phyloP scores from a whole-genome alignment of 2,797 vertebrate species.

The Uromys caudimaculatus region DNA sequence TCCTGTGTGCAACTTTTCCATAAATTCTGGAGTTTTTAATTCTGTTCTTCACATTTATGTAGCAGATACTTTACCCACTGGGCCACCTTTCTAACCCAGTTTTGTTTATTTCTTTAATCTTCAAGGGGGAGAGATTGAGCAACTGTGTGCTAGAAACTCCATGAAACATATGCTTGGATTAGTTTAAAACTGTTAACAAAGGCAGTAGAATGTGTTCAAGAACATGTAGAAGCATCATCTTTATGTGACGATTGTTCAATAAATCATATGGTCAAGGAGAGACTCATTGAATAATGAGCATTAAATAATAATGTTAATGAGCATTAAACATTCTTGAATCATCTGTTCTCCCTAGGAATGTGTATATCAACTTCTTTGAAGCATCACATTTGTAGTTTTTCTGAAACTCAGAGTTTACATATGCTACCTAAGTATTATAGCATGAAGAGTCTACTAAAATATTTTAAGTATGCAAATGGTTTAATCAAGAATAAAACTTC shows the following conservation, averaged over 20 bases:
- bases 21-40: background rate
- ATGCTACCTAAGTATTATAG: background rate
- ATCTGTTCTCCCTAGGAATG: slow-evolving; percentile 11
- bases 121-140: background rate
- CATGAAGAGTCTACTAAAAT: slow-evolving; percentile 8
- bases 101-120: slow-evolving; percentile 37
- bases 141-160: background rate
- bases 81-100: background rate
- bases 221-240: background rate
- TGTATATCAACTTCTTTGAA: slow-evolving; percentile 25
- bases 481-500: slow-evolving; percentile 22
- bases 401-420: background rate
- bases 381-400: background rate
- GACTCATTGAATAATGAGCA: slow-evolving; percentile 2
- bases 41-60: background rate
- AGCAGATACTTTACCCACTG: background rate
- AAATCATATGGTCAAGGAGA: background rate
- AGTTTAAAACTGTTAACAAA: slow-evolving; percentile 35
- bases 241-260: slow-evolving; percentile 4
- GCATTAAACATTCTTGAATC: slow-evolving; percentile 33
- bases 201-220: background rate
- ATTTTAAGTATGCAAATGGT: slow-evolving; percentile 39
- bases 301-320: slow-evolving; percentile 27
- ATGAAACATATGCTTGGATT: background rate
- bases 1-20: background rate